Percentiles rank a stretch among this genome's conserved stretches.
phyloP scores from a whole-genome alignment of 1,140 invertebrate species.

The Lordiphosa collinella region DNA sequence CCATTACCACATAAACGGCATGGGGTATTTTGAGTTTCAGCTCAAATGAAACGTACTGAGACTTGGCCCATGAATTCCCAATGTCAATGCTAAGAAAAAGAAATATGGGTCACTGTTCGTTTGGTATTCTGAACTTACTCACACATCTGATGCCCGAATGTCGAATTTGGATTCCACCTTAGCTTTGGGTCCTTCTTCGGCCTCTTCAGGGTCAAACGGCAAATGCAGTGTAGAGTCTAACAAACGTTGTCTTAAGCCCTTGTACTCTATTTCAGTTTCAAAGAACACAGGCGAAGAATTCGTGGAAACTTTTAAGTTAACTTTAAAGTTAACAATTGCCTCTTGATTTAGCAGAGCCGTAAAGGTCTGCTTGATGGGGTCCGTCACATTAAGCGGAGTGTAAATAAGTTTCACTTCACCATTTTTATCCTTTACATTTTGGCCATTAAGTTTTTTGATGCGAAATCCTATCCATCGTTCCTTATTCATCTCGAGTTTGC shows the following conservation, averaged over 20 bases:
- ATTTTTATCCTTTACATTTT: not conserved
- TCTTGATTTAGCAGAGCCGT: not conserved
- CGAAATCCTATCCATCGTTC: not conserved
- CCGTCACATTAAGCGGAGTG: not conserved
- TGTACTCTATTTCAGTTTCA: not conserved
- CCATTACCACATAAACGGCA: conserved; percentile 6
- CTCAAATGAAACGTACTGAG: not conserved
- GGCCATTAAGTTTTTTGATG: not conserved
- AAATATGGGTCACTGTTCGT: too few relatives aligned
- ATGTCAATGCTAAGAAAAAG: not conserved
- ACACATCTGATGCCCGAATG: too few relatives aligned
- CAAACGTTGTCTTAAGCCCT: not conserved
- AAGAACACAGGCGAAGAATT: not conserved
- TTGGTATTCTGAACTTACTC: too few relatives aligned
- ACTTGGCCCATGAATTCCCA: too few relatives aligned
- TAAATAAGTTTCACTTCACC: not conserved
- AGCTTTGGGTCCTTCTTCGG: too few relatives aligned
- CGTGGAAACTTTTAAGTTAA: not conserved
- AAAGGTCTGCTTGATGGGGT: not conserved
- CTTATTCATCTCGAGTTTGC: not conserved
- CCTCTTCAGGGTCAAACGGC: too few relatives aligned
- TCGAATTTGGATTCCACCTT: too few relatives aligned
- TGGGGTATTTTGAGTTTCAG: not conserved
- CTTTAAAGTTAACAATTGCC: conserved; percentile 5
- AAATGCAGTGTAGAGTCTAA: not conserved